These are phyloP conservation scores for Drosophila albomicans DNA, from an alignment of 1,140 invertebrate species.

Conservation along the genomic window DNA sequence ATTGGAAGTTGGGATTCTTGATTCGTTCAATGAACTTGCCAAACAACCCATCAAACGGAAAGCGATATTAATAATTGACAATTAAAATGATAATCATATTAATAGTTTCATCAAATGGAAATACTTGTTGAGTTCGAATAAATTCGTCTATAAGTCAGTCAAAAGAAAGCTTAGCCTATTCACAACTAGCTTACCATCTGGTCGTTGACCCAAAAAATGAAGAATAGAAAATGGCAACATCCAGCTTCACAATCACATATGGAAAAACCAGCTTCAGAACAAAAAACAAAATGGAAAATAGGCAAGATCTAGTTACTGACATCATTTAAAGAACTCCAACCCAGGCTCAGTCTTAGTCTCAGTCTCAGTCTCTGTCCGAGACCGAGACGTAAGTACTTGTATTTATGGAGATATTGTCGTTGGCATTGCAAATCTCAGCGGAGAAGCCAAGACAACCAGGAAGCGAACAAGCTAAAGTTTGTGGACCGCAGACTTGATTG, in stretches of 20 bases:
- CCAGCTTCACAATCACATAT: slow-evolving; percentile 15
- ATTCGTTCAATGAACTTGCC: slow-evolving; percentile 72
- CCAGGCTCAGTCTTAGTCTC: not conserved
- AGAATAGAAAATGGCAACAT: slow-evolving; percentile 31
- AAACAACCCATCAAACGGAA: slow-evolving; percentile 22
- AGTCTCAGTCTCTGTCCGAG: not conserved
- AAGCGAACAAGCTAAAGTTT: slow-evolving; percentile 41
- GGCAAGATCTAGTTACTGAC: slow-evolving; percentile 45
- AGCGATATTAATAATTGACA: slow-evolving; percentile 48
- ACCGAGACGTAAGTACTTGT: slow-evolving; percentile 12
- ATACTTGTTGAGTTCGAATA: slow-evolving; percentile 21
- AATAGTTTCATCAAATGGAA: slow-evolving; percentile 18
- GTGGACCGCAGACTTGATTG: not conserved
- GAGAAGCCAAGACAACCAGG: slow-evolving; percentile 56
- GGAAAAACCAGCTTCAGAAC: slow-evolving; percentile 60
- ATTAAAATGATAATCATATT: slow-evolving; percentile 52
- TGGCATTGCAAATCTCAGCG: slow-evolving; percentile 67
- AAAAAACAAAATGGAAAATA: not conserved
- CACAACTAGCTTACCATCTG: slow-evolving; percentile 23
- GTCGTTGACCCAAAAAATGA: slow-evolving; percentile 65
- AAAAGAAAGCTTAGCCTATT: slow-evolving; percentile 20
- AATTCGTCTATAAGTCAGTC: slow-evolving; percentile 16
- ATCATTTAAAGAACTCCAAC: slow-evolving; percentile 59
- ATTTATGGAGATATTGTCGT: slow-evolving; percentile 75
- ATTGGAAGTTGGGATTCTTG: slow-evolving; percentile 2